Evolutionary conservation across 2,113 vertebrate species (phyloP).

Genomic region (Apodemus sylvaticus): DNA sequence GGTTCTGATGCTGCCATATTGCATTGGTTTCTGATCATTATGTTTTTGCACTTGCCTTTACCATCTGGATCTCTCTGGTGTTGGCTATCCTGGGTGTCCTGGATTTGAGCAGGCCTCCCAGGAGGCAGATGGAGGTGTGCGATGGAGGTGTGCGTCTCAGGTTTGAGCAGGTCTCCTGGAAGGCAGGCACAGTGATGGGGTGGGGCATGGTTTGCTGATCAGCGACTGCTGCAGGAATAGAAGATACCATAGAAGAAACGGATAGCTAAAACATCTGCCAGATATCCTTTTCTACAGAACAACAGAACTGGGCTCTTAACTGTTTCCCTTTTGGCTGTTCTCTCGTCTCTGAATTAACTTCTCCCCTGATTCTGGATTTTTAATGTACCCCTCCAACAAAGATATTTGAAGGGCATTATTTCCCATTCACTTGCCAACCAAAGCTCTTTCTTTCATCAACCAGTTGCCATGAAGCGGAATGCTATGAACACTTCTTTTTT

Average conservation of each 20-base stretch:
- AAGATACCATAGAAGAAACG: not conserved
- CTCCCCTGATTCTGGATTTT: not conserved
- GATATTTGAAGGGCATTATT: not conserved
- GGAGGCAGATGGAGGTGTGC: too few species aligned
- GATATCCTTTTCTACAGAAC: not conserved
- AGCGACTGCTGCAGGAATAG: too few species aligned
- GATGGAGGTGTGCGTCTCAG: too few species aligned
- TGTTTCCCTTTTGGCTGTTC: not conserved
- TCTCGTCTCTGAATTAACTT: not conserved
- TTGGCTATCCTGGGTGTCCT: too few species aligned
- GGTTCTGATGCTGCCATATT: too few species aligned
- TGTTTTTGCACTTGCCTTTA: too few species aligned
- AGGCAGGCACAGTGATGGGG: too few species aligned
- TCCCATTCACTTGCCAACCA: not conserved
- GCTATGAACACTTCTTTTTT: not conserved
- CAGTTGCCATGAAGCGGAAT: not conserved
- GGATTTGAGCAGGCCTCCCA: too few species aligned
- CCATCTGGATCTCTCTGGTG: too few species aligned
- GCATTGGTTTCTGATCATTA: too few species aligned
- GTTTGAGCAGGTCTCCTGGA: too few species aligned
- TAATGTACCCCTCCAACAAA: not conserved
- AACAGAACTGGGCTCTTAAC: not conserved
- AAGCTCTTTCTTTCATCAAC: not conserved
- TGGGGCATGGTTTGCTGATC: too few species aligned
- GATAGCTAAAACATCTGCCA: not conserved